These are phyloP conservation scores for Sus scrofa DNA, from an alignment of 2,113 vertebrate genomes.

Conservation along the genomic window DNA sequence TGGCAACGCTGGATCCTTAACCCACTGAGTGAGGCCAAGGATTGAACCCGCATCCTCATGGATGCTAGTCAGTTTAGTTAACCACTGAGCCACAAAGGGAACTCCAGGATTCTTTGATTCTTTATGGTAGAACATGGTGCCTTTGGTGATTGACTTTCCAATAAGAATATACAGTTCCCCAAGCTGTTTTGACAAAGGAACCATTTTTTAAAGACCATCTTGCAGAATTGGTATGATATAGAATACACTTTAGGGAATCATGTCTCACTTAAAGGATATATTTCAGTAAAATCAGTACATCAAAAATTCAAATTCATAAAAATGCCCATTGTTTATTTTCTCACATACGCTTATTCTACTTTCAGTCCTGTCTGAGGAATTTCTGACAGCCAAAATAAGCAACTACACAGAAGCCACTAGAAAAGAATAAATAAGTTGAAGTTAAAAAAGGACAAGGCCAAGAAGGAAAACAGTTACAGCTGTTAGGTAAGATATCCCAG, in stretches of 20 bases:
- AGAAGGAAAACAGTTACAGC: not conserved
- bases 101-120: not conserved
- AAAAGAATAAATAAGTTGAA: not conserved
- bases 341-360: slow-evolving; percentile 48
- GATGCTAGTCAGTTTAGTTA: too few species aligned
- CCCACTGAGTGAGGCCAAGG: too few species aligned
- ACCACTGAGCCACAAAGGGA: too few species aligned
- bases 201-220: not conserved
- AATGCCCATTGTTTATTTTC: slow-evolving; percentile 63
- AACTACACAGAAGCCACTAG: slow-evolving; percentile 52
- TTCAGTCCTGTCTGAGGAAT: slow-evolving; percentile 30
- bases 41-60: too few species aligned
- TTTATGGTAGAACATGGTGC: not conserved
- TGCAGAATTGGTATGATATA: not conserved
- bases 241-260: not conserved
- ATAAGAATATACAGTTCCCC: not conserved
- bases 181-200: not conserved
- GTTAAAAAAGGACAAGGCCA: slow-evolving; percentile 33
- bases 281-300: slow-evolving; percentile 66
- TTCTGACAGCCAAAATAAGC: slow-evolving; percentile 70
- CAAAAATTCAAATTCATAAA: slow-evolving; percentile 59
- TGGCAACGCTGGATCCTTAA: too few species aligned
- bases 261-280: slow-evolving; percentile 36
- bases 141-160: not conserved
- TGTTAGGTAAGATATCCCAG: slow-evolving; percentile 3